These are phyloP conservation scores for Dermochelys coriacea DNA, from an alignment of 2,797 vertebrate species.

Conservation along the genomic window DNA sequence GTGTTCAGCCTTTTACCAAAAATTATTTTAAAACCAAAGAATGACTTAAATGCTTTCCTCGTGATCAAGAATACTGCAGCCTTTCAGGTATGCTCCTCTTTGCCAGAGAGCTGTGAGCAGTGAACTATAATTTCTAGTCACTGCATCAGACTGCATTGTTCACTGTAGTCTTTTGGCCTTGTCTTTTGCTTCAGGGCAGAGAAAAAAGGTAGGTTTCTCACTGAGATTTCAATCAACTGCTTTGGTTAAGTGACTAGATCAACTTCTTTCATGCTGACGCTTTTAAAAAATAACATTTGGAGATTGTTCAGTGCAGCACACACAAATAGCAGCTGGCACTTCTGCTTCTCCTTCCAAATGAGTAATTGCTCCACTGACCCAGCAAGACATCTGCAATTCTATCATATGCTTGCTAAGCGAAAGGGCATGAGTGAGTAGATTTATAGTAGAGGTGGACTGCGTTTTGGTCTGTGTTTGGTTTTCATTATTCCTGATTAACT, in stretches of 20 bases:
- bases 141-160: neutral
- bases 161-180: neutral
- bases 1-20: neutral
- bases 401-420: accelerated
- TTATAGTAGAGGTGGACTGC: neutral
- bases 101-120: neutral
- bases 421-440: neutral
- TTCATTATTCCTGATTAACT: neutral
- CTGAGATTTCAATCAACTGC: neutral
- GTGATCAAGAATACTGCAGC: neutral
- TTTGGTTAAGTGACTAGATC: neutral
- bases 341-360: neutral
- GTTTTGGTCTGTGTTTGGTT: neutral
- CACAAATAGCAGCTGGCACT: neutral
- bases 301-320: neutral
- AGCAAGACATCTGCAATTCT: neutral
- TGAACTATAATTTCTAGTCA: neutral
- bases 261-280: neutral
- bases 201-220: too few species aligned
- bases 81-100: neutral
- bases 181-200: neutral
- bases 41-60: neutral
- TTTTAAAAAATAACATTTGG: neutral
- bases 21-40: neutral
- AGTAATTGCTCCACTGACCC: neutral